phyloP scores from a whole-genome alignment of 1,140 invertebrate genomes.

The Leptinotarsa defecta region DNA sequence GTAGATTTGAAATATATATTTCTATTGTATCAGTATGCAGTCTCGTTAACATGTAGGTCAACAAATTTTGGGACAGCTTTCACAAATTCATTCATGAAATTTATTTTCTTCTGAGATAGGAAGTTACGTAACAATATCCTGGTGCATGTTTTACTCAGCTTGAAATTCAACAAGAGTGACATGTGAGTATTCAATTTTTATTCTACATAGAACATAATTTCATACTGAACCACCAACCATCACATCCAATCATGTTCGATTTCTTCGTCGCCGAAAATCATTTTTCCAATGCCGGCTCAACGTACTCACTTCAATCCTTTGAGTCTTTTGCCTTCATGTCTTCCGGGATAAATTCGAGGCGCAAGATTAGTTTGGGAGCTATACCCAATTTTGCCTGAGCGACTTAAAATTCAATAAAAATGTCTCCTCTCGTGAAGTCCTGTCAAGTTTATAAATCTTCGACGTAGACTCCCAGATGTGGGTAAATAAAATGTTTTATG shows the following conservation, averaged over 20 bases:
- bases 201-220: too few relatives aligned
- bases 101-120: too few relatives aligned
- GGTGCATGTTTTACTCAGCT: too few relatives aligned
- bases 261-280: too few relatives aligned
- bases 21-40: not conserved
- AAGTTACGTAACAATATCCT: too few relatives aligned
- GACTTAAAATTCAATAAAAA: slow-evolving; percentile 6
- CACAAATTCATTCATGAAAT: not conserved
- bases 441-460: not conserved
- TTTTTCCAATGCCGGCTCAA: too few relatives aligned
- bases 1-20: slow-evolving; percentile 9
- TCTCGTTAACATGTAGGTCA: not conserved
- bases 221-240: too few relatives aligned
- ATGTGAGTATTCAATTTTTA: too few relatives aligned
- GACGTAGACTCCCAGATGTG: not conserved
- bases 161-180: too few relatives aligned
- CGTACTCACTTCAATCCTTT: not conserved
- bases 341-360: not conserved
- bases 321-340: not conserved
- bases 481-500: not conserved
- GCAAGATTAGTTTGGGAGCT: not conserved
- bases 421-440: not conserved
- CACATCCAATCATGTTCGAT: too few relatives aligned
- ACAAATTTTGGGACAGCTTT: not conserved
- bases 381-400: not conserved